phyloP scores from a whole-genome alignment of 2,888 invertebrate genomes.

The Plebejus anna region DNA sequence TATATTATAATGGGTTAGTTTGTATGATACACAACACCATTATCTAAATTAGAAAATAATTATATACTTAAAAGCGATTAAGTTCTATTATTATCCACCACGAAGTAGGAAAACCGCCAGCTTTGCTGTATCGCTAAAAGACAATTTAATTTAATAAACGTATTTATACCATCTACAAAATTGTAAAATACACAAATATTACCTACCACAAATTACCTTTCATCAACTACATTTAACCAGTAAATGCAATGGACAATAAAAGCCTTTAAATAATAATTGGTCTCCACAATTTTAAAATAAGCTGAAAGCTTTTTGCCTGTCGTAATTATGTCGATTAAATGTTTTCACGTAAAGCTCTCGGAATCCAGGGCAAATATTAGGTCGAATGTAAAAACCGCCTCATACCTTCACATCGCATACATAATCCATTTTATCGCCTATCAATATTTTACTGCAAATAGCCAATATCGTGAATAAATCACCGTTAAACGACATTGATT shows the following conservation, averaged over 20 bases:
- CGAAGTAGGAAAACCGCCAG: background rate
- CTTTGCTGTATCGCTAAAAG: background rate
- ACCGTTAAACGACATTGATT: background rate
- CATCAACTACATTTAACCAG: background rate
- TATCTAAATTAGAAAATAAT: background rate
- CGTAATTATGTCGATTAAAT: background rate
- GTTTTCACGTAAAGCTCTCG: slow-evolving; percentile 9
- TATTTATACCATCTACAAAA: background rate
- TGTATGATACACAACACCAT: background rate
- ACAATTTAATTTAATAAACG: background rate
- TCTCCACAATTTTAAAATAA: background rate
- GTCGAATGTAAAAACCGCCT: background rate
- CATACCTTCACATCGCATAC: background rate
- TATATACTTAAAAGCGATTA: background rate
- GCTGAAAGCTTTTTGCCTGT: background rate
- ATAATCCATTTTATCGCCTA: background rate
- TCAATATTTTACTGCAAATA: slow-evolving; percentile 11
- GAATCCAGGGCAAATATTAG: slow-evolving; percentile 26
- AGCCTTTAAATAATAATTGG: background rate
- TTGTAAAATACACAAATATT: background rate
- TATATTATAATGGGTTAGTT: background rate
- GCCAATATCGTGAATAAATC: slow-evolving; percentile 10
- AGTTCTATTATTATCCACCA: background rate
- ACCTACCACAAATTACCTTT: background rate
- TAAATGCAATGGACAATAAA: background rate